phyloP scores from a whole-genome alignment of 1,140 invertebrate genomes.

The Musca vetustissima region DNA sequence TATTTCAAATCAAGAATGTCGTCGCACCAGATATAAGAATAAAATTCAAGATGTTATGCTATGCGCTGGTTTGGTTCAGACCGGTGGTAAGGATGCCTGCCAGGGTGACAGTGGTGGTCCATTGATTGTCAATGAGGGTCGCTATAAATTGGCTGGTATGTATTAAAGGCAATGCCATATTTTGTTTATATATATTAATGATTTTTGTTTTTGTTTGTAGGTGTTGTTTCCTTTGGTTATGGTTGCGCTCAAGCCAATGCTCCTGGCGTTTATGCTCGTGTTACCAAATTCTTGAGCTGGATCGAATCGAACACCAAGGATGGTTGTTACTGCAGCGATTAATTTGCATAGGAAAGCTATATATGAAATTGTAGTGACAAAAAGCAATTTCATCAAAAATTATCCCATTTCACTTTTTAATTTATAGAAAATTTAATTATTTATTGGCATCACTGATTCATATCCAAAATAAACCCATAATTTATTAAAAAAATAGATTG shows the following conservation, averaged over 20 bases:
- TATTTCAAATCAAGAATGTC: conserved; percentile 84
- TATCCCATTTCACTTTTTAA: neutral
- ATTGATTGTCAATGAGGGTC: conserved; percentile 46
- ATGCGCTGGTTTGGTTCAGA: conserved; percentile 84
- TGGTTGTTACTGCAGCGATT: conserved; percentile 46
- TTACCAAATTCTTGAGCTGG: conserved; percentile 68
- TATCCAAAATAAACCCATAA: too few species aligned
- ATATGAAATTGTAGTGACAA: neutral
- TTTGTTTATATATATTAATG: neutral
- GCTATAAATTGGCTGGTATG: conserved; percentile 54
- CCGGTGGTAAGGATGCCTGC: conserved; percentile 89
- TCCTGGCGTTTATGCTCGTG: conserved; percentile 77
- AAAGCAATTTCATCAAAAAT: neutral
- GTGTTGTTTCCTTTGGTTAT: conserved; percentile 74
- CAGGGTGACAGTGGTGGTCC: conserved; percentile 63
- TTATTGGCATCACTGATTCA: too few species aligned
- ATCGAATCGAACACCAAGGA: conserved; percentile 55
- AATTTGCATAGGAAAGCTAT: neutral
- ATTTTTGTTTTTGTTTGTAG: conserved; percentile 38
- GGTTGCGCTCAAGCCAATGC: conserved; percentile 72
- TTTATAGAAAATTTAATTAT: too few species aligned
- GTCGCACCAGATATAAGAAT: conserved; percentile 82
- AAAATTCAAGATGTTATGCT: conserved; percentile 88
- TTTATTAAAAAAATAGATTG: too few species aligned
- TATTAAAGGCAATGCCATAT: too few species aligned